phyloP scores from a whole-genome alignment of 2,888 invertebrate species.

The Dorcus parallelipipedus region DNA sequence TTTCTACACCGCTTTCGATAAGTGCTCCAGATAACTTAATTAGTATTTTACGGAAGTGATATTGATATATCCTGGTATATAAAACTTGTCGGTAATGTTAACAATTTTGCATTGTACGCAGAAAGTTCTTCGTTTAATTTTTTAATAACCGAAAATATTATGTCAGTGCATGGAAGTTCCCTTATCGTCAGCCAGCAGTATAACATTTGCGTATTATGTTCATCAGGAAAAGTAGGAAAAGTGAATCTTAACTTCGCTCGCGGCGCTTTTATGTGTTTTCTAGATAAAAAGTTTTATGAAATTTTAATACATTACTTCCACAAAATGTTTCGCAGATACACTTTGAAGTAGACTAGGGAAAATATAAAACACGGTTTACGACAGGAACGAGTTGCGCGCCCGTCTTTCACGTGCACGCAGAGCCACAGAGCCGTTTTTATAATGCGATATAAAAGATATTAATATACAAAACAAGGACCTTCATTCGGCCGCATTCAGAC shows the following conservation, averaged over 20 bases:
- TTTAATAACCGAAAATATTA: too few species aligned
- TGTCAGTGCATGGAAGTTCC: too few species aligned
- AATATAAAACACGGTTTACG: slow-evolving; percentile 7
- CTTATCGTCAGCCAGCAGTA: too few species aligned
- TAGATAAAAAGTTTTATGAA: not conserved
- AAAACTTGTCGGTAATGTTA: too few species aligned
- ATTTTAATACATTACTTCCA: slow-evolving; percentile 14
- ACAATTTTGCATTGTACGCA: too few species aligned
- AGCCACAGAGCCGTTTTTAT: not conserved
- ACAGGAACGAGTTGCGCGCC: not conserved
- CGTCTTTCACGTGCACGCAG: not conserved
- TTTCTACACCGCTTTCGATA: too few species aligned
- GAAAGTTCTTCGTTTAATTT: too few species aligned
- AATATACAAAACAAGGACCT: slow-evolving; percentile 11
- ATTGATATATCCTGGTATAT: too few species aligned
- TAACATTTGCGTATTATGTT: too few species aligned
- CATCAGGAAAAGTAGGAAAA: not conserved
- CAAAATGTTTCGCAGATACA: slow-evolving; percentile 11
- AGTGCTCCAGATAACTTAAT: too few species aligned
- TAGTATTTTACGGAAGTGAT: too few species aligned
- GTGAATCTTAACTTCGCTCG: not conserved
- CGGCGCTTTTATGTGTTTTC: too few species aligned
- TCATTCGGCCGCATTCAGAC: slow-evolving; percentile 14
- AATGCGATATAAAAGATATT: slow-evolving; percentile 8
- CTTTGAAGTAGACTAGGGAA: slow-evolving; percentile 5